Evolutionary conservation across 2,888 invertebrate species (phyloP), one percentile per base, ranked within the genome.

Genomic region (Cartodere bifasciata): DNA sequence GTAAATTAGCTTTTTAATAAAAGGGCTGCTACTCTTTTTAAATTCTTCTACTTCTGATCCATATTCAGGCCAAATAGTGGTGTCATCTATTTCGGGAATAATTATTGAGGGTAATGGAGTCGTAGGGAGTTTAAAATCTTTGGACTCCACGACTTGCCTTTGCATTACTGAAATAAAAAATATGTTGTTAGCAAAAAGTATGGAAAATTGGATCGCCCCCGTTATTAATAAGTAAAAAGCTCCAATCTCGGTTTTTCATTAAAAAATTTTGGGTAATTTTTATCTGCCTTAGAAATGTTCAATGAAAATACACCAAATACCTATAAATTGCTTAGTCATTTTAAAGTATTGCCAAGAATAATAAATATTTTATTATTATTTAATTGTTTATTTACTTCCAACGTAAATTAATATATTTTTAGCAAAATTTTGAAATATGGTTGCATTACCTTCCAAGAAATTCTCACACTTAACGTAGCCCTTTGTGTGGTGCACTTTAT

Each of bases 381-480:
- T n/a, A n/a, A n/a, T n/a, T n/a, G n/a, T n/a, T n/a, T n/a, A n/a
- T n/a, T n/a, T n/a, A n/a, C n/a, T n/a, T n/a, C n/a, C n/a, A n/a
- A n/a, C n/a, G n/a, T n/a, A n/a, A n/a, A n/a, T n/a, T n/a, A n/a
- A n/a, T n/a, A n/a, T n/a, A n/a, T n/a, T n/a, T n/a, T n/a, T n/a
- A n/a, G n/a, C n/a, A n/a, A n/a, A n/a, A n/a, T n/a, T n/a, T n/a
- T n/a, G n/a, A n/a, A n/a, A n/a, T n/a, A n/a, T n/a, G n/a, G n/a
- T n/a, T n/a, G n/a, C n/a, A 33, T 39, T 42, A 50, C 49, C 49
- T 44, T 46, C 47, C 10, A 51, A 32, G 28, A 49, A 40, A 32
- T 42, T 42, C 31, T 50, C 44, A 27, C 15, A 27, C 6, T 27
- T 27, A 9, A 4, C 10, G 11, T 27, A n/a, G n/a, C n/a, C n/a